Conservation (phyloP, 2,888 invertebrate genomes). For the Drosophila trichaetosa region DNA sequence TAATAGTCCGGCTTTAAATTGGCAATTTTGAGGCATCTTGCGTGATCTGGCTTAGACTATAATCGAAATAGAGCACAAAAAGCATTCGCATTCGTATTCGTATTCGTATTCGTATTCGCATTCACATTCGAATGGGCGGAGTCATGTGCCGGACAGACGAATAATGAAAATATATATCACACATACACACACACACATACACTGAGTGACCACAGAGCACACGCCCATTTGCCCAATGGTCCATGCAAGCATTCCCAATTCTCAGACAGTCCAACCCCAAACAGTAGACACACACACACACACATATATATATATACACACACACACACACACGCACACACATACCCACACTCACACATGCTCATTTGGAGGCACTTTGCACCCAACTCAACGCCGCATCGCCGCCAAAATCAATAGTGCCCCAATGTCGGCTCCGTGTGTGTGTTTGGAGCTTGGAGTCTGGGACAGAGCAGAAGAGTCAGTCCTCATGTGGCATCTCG, state of each 20-base stretch:
- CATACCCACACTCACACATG: constrained; percentile 11
- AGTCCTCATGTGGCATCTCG: constrained; percentile 44
- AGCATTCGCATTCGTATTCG: background rate
- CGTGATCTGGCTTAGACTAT: background rate
- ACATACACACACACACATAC: constrained; percentile 40
- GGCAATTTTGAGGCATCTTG: background rate
- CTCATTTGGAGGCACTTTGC: constrained; percentile 15
- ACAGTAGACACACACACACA: constrained; percentile 21
- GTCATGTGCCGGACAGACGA: constrained; percentile 31
- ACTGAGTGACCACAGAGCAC: constrained; percentile 60
- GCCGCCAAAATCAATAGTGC: constrained; percentile 71
- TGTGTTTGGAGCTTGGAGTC: constrained; percentile 6
- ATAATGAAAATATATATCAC: constrained; percentile 36
- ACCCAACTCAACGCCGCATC: constrained; percentile 31
- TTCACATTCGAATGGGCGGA: constrained; percentile 49
- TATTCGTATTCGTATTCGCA: background rate
- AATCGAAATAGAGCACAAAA: background rate
- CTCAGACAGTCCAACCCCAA: constrained; percentile 40
- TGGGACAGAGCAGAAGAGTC: background rate
- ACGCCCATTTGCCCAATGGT: constrained; percentile 59
- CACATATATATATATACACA: background rate
- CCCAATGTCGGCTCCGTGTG: constrained; percentile 53
- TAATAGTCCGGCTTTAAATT: background rate
- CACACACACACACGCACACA: background rate
- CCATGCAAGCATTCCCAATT: constrained; percentile 19